Conservation (phyloP, 2,113 vertebrate species). For the Pomatostomus ruficeps region DNA sequence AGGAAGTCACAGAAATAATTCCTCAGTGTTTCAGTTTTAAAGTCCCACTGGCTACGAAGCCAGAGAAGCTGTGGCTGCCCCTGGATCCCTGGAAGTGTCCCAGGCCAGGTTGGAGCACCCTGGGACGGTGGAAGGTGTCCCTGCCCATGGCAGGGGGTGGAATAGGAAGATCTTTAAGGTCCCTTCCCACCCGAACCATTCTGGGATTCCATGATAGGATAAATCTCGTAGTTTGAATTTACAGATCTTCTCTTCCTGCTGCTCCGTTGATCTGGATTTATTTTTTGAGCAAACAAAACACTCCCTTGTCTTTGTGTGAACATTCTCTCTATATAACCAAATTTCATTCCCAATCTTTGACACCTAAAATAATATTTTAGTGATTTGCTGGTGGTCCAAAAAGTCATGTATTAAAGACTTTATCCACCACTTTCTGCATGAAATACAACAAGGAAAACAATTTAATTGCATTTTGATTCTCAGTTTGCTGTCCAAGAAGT, state of each 20-base stretch:
- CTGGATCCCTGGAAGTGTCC: neutral
- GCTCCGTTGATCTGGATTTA: neutral
- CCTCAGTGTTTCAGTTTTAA: neutral
- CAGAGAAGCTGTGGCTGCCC: neutral
- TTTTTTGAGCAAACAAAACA: neutral
- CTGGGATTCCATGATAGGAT: neutral
- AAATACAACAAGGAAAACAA: neutral
- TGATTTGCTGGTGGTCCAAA: neutral
- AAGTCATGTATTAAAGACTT: neutral
- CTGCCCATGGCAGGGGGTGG: neutral
- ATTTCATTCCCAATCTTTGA: neutral
- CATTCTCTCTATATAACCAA: neutral
- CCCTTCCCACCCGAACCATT: neutral
- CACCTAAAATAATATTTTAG: neutral
- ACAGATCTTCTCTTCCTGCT: neutral
- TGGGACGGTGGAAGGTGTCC: neutral
- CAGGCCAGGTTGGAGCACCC: rapidly evolving
- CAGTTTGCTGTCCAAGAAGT: slow-evolving; percentile 3
- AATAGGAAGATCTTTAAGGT: rapidly evolving
- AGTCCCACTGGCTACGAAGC: neutral
- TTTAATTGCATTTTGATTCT: slow-evolving; percentile 25
- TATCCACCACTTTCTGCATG: neutral
- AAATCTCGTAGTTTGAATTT: neutral
- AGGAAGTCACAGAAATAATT: neutral
- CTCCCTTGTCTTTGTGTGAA: neutral